Evolutionary conservation across 2,888 invertebrate species (phyloP), one percentile per base, ranked within the genome.

Genomic region (Caradrina kadenii): DNA sequence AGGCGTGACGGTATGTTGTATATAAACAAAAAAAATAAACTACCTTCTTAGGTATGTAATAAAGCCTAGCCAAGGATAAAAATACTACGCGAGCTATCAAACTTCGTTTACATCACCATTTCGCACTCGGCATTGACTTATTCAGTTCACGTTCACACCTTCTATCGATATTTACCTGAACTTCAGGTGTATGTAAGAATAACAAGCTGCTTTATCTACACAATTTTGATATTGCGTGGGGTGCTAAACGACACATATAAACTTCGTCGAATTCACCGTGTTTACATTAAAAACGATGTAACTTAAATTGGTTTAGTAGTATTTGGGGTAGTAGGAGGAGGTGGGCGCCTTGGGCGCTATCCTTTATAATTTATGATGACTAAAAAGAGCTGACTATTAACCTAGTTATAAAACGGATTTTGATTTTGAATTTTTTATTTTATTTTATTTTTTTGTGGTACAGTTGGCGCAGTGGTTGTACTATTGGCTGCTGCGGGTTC

Each of bases 151-250:
- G 67, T n/a, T 48, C 31, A 49, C 58, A 48, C 17, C 19, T 49
- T 59, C 2, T 13, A 50, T n/a, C 22, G 19, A 64, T 26, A 48
- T 74, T 74, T 55, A 60, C 15, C 73, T 42, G 21, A 48, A 64
- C 6, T 73, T 56, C 15, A n/a, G n/a, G 1, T 56, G 10, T 73
- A 48, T 63, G 15, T 39, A 26, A 31, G 56, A 31, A 64, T 63
- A 58, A 73, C 26, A 52, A 11, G 10, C 21, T 19, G 6, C 1
- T 56, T 54, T 63, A 56, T 48, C 21, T 10, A 69, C 39, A 19
- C 7, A 55, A n/a, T 63, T 58, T 56, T 56, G 10, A 63, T 53
- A 52, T 17, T 21, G 21, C 4, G 48, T 72, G 21, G 54, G 21
- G 2, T 8, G 48, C 39, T 49, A 17, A 63, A 42, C 49, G 7